phyloP scores from a whole-genome alignment of 2,888 invertebrate species.

The Mylabris sibirica region DNA sequence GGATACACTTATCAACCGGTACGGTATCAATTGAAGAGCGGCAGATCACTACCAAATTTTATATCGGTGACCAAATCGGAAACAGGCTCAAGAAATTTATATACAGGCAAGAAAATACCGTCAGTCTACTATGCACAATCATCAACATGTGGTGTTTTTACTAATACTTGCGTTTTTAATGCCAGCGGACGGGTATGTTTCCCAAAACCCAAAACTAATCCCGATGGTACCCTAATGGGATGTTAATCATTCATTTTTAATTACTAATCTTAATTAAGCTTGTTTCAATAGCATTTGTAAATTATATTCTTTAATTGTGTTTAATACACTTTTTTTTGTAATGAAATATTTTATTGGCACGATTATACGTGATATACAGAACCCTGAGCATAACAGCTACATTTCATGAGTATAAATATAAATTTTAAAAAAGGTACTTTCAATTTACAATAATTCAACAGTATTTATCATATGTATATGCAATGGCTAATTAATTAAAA shows the following conservation, averaged over 20 bases:
- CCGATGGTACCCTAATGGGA: conserved; percentile 75
- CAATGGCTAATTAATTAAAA: conserved; percentile 15
- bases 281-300: neutral
- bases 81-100: conserved; percentile 68
- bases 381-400: conserved; percentile 39
- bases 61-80: conserved; percentile 83
- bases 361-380: conserved; percentile 37
- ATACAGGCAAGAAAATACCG: conserved; percentile 75
- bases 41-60: conserved; percentile 70
- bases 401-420: conserved; percentile 24
- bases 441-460: conserved; percentile 15
- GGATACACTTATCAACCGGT: conserved; percentile 56
- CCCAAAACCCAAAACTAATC: conserved; percentile 79
- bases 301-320: conserved; percentile 7
- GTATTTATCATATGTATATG: neutral
- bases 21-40: conserved; percentile 54
- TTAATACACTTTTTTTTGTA: conserved; percentile 8
- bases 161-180: conserved; percentile 83
- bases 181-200: conserved; percentile 83
- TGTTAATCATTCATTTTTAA: conserved; percentile 59
- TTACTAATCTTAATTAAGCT: conserved; percentile 18
- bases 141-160: conserved; percentile 86
- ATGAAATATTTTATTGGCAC: conserved; percentile 42
- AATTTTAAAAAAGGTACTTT: conserved; percentile 19
- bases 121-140: conserved; percentile 86